A percentile compares a stretch with the other conserved stretches of the same genome.
Evolutionary conservation across 2,888 invertebrate species (phyloP).

Genomic region (Campoplex nolae): DNA sequence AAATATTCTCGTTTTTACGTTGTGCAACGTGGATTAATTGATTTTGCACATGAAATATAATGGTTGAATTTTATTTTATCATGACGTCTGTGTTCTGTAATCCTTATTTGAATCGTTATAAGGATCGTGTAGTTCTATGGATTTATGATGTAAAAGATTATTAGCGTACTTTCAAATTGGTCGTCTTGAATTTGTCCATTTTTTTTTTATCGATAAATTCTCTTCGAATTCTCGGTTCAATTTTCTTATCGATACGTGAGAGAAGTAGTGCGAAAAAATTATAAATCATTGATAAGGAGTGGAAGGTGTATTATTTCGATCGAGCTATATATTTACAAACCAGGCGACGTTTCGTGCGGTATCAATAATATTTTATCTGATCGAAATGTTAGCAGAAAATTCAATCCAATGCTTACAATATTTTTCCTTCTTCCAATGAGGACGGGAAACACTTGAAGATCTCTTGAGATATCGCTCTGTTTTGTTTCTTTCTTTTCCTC

Average conservation of each 20-base stretch:
- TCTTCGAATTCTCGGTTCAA: background rate
- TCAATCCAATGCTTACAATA: background rate
- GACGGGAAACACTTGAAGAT: background rate
- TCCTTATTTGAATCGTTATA: background rate
- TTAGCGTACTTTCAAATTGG: background rate
- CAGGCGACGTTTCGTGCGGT: background rate
- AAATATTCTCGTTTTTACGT: background rate
- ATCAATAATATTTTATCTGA: slow-evolving; percentile 26
- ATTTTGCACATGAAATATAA: background rate
- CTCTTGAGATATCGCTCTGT: background rate
- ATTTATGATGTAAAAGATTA: background rate
- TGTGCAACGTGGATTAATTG: background rate
- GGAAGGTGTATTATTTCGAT: background rate
- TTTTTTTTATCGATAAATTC: background rate
- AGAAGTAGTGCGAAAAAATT: slow-evolving; percentile 6
- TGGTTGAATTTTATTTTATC: background rate
- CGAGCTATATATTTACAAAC: background rate
- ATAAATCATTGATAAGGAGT: slow-evolving; percentile 32
- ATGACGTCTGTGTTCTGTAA: background rate
- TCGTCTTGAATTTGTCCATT: no score
- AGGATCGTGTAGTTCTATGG: background rate
- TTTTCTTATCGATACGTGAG: slow-evolving; percentile 13
- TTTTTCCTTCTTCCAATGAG: background rate
- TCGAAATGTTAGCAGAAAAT: background rate
- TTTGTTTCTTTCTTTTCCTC: background rate